Base-by-base conservation (phyloP, 2,113 vertebrate species). In the Bambusicola thoracicus region DNA sequence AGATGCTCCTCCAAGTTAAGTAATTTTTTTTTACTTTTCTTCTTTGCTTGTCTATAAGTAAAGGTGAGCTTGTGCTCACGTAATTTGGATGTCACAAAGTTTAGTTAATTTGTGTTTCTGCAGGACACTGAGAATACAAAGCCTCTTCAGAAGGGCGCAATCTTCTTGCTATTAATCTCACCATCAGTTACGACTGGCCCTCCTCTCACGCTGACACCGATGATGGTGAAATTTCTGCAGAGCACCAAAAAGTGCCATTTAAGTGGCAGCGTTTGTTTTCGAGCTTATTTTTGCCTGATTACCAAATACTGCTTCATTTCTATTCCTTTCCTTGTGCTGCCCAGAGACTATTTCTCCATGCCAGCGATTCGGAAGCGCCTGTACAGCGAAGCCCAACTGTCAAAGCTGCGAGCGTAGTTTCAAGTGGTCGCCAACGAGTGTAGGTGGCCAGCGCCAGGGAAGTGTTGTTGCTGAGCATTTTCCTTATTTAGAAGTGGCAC, bases 371-470 rank as follows among this genome's bases (percentile, higher is more conserved):
- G 58, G 58, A 68, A 91, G 62, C 18, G 46, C 58, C 20, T 53
- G 51, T 74, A 67, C 17, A 48, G 62, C 44, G 13, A 32, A 89
- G 73, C 90, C 81, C 30, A 25, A 44, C 58, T 87, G 84, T 43
- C 77, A 70, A 73, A 69, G 44, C 38, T 56, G 49, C 73, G 30
- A 85, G 38, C 22, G 46, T n/a, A 62, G 88, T 92, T 95, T 95
- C 79, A 88, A 85, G 85, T 84, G 66, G 16, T 44, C 92, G 61
- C 32, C 53, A 68, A 32, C n/a, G 90, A 92, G 25, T 69, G 41
- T 68, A 90, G 85, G 44, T 89, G 77, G 32, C 41, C 83, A 92
- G 32, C 15, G 19, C 34, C 38, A 27, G 53, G 80, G 72, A 78
- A 69, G 41, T 69, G 48, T 85, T 51, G 58, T 58, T 87, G 59